Evolutionary conservation across 2,888 invertebrate species (phyloP).

Genomic region (Ormyrus thymus): DNA sequence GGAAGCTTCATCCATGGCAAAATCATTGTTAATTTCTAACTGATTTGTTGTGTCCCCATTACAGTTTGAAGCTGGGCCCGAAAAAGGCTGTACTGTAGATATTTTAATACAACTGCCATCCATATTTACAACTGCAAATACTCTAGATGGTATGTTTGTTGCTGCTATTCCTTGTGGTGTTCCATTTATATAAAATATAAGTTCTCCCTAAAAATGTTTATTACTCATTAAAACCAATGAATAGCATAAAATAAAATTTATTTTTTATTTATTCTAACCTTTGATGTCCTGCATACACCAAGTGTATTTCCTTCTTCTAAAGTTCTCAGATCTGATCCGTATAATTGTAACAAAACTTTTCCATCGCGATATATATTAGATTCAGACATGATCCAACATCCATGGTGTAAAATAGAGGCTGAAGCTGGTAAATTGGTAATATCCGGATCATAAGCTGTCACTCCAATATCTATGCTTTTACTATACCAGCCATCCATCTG

Average conservation of each 20-base stretch:
- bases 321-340: slow-evolving; percentile 89
- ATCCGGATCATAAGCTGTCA: slow-evolving; percentile 83
- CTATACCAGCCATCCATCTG: slow-evolving; percentile 86
- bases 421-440: slow-evolving; percentile 83
- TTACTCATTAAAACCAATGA: not conserved
- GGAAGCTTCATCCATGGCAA: slow-evolving; percentile 65
- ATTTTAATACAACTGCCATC: slow-evolving; percentile 91
- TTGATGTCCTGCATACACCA: slow-evolving; percentile 88
- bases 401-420: slow-evolving; percentile 86
- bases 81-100: slow-evolving; percentile 77
- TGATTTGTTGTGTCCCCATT: slow-evolving; percentile 63
- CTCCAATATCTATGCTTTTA: slow-evolving; percentile 86
- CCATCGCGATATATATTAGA: slow-evolving; percentile 91
- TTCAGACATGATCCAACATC: slow-evolving; percentile 94
- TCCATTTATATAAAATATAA: slow-evolving; percentile 93
- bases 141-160: slow-evolving; percentile 83
- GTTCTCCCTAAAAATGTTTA: slow-evolving; percentile 79
- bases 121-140: slow-evolving; percentile 87
- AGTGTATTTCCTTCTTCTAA: slow-evolving; percentile 89
- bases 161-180: slow-evolving; percentile 92
- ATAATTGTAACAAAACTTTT: slow-evolving; percentile 86
- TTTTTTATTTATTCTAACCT: slow-evolving; percentile 74
- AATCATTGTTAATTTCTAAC: slow-evolving; percentile 70
- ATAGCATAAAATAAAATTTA: slow-evolving; percentile 26
- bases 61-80: slow-evolving; percentile 34